Evolutionary conservation across 23 tunicate species (phyloP), one percentile per base, ranked within the genome.

Genomic region (Trididemnum clinides): DNA sequence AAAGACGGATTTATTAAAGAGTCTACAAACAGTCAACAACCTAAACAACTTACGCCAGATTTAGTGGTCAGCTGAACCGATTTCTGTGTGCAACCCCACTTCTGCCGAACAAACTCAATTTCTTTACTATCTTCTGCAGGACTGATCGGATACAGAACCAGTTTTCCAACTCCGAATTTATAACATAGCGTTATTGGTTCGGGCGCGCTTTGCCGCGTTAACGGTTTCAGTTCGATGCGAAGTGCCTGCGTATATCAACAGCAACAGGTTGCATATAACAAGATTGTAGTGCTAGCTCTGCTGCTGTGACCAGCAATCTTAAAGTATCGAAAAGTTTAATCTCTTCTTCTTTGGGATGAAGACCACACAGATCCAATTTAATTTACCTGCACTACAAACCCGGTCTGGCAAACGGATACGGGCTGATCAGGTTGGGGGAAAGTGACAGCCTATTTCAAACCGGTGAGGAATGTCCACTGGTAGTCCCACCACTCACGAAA

Each of bases 151-250:
- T 79, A 86, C 85, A 91, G 39, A 18, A 81, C 84, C 39, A 91
- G 64, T 39, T 75, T 74, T 25, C 96, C 96, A 33, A 81, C 51
- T 21, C 90, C 90, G 2, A 63, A 35, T 64, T 91, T 82, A 26
- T 58, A 86, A 59, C 80, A 72, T 3, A 91, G 75, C 2, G 87
- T 91, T 72, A 91, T 81, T 2, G 90, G 90, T 33, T 82, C 88
- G 20, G 83, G 64, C 23, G 49, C 33, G 26, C 72, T 73, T 28
- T 80, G 80, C n/a, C 86, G 80, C 21, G 83, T 66, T 33, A 86
- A 39, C 0, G 90, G 90, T 6, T 38, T 28, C 10, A 81, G 28
- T 62, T 91, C 82, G 54, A 91, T 27, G 33, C 71, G 39, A 34
- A 90, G 89, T 2, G 86, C 82, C 95, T 90, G 83, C n/a, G n/a